Evolutionary conservation across 2,113 vertebrate genomes (phyloP).

Genomic region (Charadrius vociferus): DNA sequence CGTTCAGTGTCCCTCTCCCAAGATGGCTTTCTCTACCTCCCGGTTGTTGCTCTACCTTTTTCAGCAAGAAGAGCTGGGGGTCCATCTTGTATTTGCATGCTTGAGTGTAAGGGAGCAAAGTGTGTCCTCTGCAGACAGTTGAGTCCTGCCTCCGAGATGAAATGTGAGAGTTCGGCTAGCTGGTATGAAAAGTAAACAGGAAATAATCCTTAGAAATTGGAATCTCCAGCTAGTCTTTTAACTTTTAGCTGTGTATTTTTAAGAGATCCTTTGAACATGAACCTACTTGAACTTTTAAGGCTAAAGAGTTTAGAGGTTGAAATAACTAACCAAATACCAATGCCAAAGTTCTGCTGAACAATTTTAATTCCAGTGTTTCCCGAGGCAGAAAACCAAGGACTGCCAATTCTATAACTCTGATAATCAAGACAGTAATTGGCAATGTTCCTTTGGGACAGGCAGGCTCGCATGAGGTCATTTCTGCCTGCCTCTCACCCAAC

Average conservation of each 20-base stretch:
- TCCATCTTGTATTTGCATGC: neutral
- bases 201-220: constrained; percentile 59
- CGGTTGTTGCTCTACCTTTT: constrained; percentile 21
- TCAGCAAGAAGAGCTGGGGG: neutral
- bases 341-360: constrained; percentile 45
- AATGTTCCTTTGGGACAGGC: neutral
- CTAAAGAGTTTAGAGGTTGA: constrained; percentile 52
- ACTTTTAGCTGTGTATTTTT: constrained; percentile 43
- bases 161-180: constrained; percentile 51
- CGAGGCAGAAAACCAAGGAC: constrained; percentile 38
- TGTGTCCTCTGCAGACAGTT: constrained; percentile 11
- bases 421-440: constrained; percentile 46
- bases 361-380: constrained; percentile 61
- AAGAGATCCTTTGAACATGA: constrained; percentile 60
- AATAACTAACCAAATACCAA: constrained; percentile 43
- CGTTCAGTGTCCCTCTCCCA: neutral
- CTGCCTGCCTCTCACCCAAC: neutral
- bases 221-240: constrained; percentile 45
- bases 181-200: constrained; percentile 65
- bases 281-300: constrained; percentile 54
- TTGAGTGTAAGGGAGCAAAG: constrained; percentile 6
- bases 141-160: constrained; percentile 11
- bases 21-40: neutral
- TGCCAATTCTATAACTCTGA: constrained; percentile 30
- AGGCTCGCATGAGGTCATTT: neutral